phyloP scores from a whole-genome alignment of 1,140 invertebrate genomes.

The Coenobita brevimanus region DNA sequence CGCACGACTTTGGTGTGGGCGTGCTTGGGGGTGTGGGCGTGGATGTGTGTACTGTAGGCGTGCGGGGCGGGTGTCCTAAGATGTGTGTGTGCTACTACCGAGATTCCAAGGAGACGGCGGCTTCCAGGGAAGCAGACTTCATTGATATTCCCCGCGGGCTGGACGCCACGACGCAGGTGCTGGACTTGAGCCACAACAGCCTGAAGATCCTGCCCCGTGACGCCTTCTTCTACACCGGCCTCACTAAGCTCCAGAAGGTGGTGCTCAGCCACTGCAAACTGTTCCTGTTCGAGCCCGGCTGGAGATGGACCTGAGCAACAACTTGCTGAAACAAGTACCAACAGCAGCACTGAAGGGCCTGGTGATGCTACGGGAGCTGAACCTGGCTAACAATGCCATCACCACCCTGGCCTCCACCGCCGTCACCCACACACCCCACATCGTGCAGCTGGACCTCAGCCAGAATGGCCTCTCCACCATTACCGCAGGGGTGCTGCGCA shows the following conservation, averaged over 20 bases:
- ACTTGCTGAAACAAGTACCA: slow-evolving; percentile 81
- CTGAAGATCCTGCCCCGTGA: slow-evolving; percentile 86
- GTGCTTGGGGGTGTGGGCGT: slow-evolving; percentile 33
- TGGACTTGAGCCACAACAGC: slow-evolving; percentile 90
- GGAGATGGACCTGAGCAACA: slow-evolving; percentile 85
- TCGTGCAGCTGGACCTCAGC: slow-evolving; percentile 83
- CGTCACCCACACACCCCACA: slow-evolving; percentile 80
- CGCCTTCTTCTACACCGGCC: slow-evolving; percentile 84
- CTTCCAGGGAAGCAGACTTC: slow-evolving; percentile 82
- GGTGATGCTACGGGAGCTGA: slow-evolving; percentile 82
- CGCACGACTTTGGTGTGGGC: slow-evolving; percentile 48
- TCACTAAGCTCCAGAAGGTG: slow-evolving; percentile 89
- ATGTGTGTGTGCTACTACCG: slow-evolving; percentile 93
- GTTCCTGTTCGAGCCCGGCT: slow-evolving; percentile 87
- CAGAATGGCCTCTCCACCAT: slow-evolving; percentile 81
- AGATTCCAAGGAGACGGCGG: slow-evolving; percentile 90
- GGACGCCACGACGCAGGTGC: slow-evolving; percentile 78
- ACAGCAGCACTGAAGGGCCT: slow-evolving; percentile 81
- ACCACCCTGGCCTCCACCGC: slow-evolving; percentile 80
- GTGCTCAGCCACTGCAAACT: slow-evolving; percentile 81
- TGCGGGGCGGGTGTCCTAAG: slow-evolving; percentile 78
- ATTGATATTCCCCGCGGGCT: slow-evolving; percentile 60
- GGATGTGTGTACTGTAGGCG: slow-evolving; percentile 11
- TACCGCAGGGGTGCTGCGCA: slow-evolving; percentile 81
- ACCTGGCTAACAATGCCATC: slow-evolving; percentile 83